Evolutionary conservation across 2,888 invertebrate species (phyloP).

Genomic region (Piscicola geometra): DNA sequence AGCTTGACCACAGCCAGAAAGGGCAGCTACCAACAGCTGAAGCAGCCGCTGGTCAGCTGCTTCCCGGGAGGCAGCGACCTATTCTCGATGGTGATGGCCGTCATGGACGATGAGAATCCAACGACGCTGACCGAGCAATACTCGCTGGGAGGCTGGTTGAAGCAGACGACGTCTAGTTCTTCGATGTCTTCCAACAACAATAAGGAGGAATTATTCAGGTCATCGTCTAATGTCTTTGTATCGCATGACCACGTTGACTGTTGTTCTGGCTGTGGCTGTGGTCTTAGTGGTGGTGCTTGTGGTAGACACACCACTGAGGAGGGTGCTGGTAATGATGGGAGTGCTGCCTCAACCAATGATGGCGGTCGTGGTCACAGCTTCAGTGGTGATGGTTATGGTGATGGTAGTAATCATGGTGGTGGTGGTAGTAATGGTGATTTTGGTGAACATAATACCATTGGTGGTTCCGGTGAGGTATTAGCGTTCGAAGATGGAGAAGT

Average conservation of each 20-base stretch:
- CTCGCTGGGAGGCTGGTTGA: not conserved
- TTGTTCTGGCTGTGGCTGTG: not conserved
- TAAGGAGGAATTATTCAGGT: not conserved
- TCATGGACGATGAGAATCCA: not conserved
- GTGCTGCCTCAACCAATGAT: not conserved
- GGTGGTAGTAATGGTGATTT: not conserved
- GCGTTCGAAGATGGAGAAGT: too few species aligned
- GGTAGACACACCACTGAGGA: not conserved
- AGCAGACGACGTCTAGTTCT: constrained; percentile 14
- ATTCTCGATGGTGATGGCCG: constrained; percentile 35
- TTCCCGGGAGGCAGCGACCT: constrained; percentile 35
- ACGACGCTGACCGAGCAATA: not conserved
- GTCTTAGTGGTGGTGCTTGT: not conserved
- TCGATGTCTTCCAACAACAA: not conserved
- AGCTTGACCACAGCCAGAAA: constrained; percentile 22
- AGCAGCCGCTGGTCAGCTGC: constrained; percentile 29
- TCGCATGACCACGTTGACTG: not conserved
- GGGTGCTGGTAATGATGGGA: not conserved
- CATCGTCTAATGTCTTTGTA: not conserved
- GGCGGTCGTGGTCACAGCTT: not conserved
- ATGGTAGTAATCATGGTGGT: constrained; percentile 14
- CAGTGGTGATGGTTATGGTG: constrained; percentile 11
- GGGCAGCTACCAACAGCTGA: not conserved
- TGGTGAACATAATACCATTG: too few species aligned
- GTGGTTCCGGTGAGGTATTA: too few species aligned